Evolutionary conservation across 2,113 vertebrate genomes (phyloP).

Genomic region (Peromyscus leucopus): DNA sequence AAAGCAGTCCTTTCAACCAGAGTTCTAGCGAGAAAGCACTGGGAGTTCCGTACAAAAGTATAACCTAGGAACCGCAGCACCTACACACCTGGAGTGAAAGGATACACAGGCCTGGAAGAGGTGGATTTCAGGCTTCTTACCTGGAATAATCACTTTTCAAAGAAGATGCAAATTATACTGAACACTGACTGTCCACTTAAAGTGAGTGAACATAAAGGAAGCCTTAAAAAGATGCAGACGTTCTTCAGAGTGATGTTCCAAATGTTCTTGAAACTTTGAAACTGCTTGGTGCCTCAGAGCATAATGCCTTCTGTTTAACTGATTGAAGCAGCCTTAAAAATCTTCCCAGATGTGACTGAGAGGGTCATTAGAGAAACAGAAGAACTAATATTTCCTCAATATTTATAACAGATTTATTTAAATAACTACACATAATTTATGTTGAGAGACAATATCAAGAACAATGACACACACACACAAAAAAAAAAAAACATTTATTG

Average conservation of each 20-base stretch:
- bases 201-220: background rate
- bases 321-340: background rate
- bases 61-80: constrained; percentile 52
- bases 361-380: background rate
- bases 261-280: constrained; percentile 38
- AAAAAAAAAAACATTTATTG: background rate
- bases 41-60: background rate
- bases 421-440: constrained; percentile 43
- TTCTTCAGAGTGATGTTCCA: background rate
- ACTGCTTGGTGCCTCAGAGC: background rate
- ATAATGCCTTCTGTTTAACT: background rate
- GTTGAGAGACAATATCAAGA: constrained; percentile 24
- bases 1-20: constrained; percentile 33
- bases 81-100: background rate
- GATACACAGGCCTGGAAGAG: background rate
- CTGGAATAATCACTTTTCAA: constrained; percentile 22
- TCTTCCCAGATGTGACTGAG: background rate
- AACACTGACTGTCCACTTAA: background rate
- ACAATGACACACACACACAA: background rate
- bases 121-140: background rate
- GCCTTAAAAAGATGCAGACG: background rate
- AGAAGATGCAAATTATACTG: constrained; percentile 29
- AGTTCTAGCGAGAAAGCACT: background rate
- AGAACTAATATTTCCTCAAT: background rate
- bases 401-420: constrained; percentile 23